These are phyloP conservation scores for Turritopsis rubra DNA, from an alignment of 30 jellyfish, hydroid and myxozoan species.

Conservation along the genomic window DNA sequence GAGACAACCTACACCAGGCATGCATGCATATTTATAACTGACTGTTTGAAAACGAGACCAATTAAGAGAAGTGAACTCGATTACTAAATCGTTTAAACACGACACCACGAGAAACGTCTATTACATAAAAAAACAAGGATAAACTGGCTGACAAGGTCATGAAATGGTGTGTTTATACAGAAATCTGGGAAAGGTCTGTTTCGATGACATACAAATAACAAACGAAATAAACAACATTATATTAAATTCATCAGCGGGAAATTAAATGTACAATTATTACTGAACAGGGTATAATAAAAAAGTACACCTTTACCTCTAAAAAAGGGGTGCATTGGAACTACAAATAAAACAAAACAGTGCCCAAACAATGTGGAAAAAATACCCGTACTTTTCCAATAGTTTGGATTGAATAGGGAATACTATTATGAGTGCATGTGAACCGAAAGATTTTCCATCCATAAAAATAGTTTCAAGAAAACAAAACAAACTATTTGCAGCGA, in stretches of 20 bases:
- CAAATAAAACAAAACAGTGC: background rate
- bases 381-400: too few species aligned
- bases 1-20: too few species aligned
- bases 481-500: too few species aligned
- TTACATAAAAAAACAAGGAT: too few species aligned
- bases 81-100: too few species aligned
- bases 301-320: background rate
- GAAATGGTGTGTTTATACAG: too few species aligned
- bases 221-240: background rate
- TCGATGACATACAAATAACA: background rate
- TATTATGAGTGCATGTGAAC: background rate
- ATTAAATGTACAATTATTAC: background rate
- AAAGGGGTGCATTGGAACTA: background rate
- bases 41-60: too few species aligned
- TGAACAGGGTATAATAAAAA: background rate
- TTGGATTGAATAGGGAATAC: background rate
- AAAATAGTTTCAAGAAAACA: background rate
- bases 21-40: too few species aligned
- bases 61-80: too few species aligned
- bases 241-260: background rate
- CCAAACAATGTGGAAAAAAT: too few species aligned
- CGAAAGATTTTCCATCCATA: background rate
- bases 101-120: too few species aligned
- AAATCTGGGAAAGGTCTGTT: background rate
- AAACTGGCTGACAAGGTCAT: too few species aligned